phyloP scores from a whole-genome alignment of 2,797 vertebrate genomes.

The Picus viridis region DNA sequence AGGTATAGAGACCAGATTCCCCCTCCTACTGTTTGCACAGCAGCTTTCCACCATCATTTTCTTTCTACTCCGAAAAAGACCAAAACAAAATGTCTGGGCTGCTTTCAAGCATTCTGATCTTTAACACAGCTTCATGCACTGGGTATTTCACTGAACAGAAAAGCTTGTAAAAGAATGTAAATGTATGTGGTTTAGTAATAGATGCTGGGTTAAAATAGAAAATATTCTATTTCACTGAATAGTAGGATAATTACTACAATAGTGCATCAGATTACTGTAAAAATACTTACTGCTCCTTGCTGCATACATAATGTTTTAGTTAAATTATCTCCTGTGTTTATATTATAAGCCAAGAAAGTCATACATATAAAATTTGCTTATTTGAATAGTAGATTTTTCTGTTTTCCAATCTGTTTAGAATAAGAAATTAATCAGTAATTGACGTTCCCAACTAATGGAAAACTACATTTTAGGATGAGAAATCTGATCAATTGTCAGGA shows the following conservation, averaged over 20 bases:
- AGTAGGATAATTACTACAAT: conserved; percentile 70
- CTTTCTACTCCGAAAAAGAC: background rate
- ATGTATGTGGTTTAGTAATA: conserved; percentile 55
- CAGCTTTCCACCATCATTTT: background rate
- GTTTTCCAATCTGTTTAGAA: background rate
- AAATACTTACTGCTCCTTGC: conserved; percentile 66
- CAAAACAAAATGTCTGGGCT: background rate
- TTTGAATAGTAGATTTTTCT: conserved; percentile 56
- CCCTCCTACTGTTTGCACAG: background rate
- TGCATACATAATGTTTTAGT: conserved; percentile 66
- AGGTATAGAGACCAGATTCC: background rate
- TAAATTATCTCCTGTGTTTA: conserved; percentile 66
- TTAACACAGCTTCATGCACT: background rate
- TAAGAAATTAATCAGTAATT: conserved; percentile 1
- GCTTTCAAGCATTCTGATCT: conserved; percentile 14
- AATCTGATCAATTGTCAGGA: conserved; percentile 14
- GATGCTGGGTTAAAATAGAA: conserved; percentile 61
- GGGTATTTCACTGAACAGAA: conserved; percentile 9
- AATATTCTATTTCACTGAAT: conserved; percentile 68
- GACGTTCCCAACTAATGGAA: conserved; percentile 1
- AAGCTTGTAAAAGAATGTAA: conserved; percentile 55
- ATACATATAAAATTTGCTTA: conserved; percentile 47
- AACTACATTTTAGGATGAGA: background rate
- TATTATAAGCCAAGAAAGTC: conserved; percentile 53
- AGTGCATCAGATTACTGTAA: conserved; percentile 60